phyloP scores from a whole-genome alignment of 2,113 vertebrate genomes.

The Myrmophylax atrothorax region DNA sequence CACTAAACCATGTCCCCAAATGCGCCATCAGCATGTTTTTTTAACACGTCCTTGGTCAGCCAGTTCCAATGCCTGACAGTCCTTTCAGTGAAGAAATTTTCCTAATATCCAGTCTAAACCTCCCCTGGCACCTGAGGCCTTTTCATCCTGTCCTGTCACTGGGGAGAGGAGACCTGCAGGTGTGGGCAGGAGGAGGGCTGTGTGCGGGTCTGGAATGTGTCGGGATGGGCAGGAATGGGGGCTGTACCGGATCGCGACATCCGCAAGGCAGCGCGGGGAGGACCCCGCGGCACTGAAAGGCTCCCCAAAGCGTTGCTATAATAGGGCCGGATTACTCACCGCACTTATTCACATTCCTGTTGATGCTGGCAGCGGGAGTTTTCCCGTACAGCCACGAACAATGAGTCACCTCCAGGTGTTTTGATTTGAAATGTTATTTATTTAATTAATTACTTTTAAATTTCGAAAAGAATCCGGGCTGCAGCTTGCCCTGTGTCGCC shows the following conservation, averaged over 20 bases:
- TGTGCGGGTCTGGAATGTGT: neutral
- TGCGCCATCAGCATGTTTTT: neutral
- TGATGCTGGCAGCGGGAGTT: slow-evolving; percentile 12
- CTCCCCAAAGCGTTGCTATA: neutral
- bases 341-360: slow-evolving; percentile 23
- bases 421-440: slow-evolving; percentile 1
- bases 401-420: slow-evolving; percentile 55
- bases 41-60: neutral
- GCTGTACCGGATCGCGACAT: neutral
- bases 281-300: neutral
- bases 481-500: neutral
- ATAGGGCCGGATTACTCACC: slow-evolving; percentile 24
- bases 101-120: neutral
- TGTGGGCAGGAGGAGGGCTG: neutral
- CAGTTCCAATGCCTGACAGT: neutral
- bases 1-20: neutral
- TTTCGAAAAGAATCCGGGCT: neutral
- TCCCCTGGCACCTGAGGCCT: neutral
- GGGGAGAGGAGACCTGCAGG: neutral
- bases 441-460: neutral
- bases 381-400: slow-evolving; percentile 9
- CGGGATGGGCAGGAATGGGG: neutral
- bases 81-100: neutral
- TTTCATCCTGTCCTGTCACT: neutral
- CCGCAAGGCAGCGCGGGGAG: neutral